Evolutionary conservation across 1,140 invertebrate genomes (phyloP).

Genomic region (Trichogramma pretiosum): DNA sequence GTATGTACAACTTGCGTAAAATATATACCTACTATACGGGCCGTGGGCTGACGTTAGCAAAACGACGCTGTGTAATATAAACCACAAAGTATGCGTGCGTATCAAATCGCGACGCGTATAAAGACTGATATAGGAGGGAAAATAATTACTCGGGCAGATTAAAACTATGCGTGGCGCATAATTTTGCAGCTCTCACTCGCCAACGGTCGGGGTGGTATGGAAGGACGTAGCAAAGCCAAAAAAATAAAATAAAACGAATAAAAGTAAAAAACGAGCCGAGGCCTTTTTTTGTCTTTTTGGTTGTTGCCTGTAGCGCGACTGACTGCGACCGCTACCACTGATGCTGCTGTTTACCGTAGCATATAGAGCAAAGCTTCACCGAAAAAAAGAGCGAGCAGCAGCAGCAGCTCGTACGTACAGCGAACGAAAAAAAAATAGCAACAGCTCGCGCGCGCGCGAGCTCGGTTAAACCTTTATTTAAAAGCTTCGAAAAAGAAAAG

Average conservation of each 20-base stretch:
- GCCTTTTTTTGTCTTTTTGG: no score
- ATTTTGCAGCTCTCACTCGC: not conserved
- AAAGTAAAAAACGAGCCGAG: not conserved
- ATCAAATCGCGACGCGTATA: constrained; percentile 10
- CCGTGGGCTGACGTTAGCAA: constrained; percentile 1
- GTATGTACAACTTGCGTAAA: not conserved
- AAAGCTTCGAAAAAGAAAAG: not conserved
- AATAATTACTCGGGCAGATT: constrained; percentile 9
- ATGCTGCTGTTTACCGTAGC: no score
- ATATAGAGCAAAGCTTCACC: no score
- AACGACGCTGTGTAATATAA: not conserved
- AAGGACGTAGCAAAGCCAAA: not conserved
- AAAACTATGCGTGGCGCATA: not conserved
- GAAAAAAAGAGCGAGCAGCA: no score
- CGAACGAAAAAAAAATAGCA: no score
- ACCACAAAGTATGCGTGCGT: no score
- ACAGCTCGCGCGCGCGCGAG: no score
- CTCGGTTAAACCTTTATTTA: no score
- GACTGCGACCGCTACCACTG: no score
- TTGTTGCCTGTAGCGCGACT: no score
- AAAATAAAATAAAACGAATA: not conserved
- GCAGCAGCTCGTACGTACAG: no score
- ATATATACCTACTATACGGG: constrained; percentile 7
- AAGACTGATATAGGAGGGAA: constrained; percentile 1
- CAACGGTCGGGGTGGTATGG: not conserved